Base-by-base conservation (phyloP, 2,113 vertebrate genomes). In the Tylochromis polylepis region DNA sequence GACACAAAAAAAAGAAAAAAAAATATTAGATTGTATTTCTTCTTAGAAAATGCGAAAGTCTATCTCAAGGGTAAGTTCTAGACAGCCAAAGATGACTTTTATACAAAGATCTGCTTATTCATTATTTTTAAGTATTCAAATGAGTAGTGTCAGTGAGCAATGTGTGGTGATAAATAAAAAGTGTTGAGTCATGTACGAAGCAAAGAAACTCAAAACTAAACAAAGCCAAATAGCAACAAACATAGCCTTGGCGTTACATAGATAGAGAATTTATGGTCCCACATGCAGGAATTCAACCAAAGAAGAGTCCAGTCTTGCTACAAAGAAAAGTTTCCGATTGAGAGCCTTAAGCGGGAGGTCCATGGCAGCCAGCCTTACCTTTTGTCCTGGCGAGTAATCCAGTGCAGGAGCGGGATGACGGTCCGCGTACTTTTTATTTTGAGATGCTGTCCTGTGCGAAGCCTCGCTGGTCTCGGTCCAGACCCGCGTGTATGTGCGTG, bases 361-460 rank as follows among this genome's bases (percentile, higher is more conserved):
- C 2, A 18, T 65, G 6, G 31, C 4, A 38, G 36, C 36, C 36
- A 36, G 4, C 31, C 60, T 65, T 38, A 38, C 60, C 34, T 65
- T n/a, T 38, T 38, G 60, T 38, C 34, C 31, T 65, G 18, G 31
- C 2, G 60, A 65, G 60, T 36, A 65, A 65, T 36, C 60, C n/a
- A 31, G 59, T 62, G 59, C 18, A 20, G 31, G 59, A 36, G 18
- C 0, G 1, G n/a, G 60, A 65, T 0, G 6, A 65, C 0, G 3
- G 60, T 36, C 60, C 31, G n/a, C 0, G 0, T 38, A 65, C 60
- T 11, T 65, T 36, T 38, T 65, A 65, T 38, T 38, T 38, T 65
- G 20, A 65, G 2, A 11, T 5, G 5, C 31, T 31, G 31, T 31
- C 31, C 11, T n/a, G 60, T 14, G 60, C 60, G 14, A 65, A 34